phyloP scores from a whole-genome alignment of 2,113 vertebrate genomes.

The Neodontobutis hainanensis region DNA sequence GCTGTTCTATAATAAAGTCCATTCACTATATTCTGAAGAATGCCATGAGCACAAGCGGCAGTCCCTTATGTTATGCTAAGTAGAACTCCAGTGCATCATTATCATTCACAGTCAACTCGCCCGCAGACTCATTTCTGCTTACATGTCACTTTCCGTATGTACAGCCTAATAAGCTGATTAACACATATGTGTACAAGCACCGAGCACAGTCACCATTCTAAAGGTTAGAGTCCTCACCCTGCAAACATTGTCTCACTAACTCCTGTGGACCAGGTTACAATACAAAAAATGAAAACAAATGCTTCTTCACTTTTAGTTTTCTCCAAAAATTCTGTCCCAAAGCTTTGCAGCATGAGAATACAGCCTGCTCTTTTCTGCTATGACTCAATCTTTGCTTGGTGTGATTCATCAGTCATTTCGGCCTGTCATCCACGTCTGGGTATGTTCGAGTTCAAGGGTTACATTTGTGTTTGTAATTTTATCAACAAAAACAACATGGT shows the following conservation, averaged over 20 bases:
- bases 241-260: conserved; percentile 42
- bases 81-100: conserved; percentile 77
- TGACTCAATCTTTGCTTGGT: conserved; percentile 46
- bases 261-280: conserved; percentile 29
- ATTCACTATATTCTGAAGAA: conserved; percentile 67
- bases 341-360: conserved; percentile 23
- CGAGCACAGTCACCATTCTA: conserved; percentile 36
- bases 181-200: conserved; percentile 26
- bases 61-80: conserved; percentile 78
- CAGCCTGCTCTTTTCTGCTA: conserved; percentile 1
- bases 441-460: conserved; percentile 13
- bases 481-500: neutral
- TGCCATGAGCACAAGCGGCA: conserved; percentile 65
- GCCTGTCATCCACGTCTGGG: conserved; percentile 21
- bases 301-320: conserved; percentile 19
- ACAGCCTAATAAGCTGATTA: conserved; percentile 73
- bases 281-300: conserved; percentile 61
- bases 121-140: conserved; percentile 77
- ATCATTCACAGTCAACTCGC: conserved; percentile 72
- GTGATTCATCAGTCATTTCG: conserved; percentile 36
- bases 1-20: conserved; percentile 73
- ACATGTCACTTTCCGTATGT: conserved; percentile 72
- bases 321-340: conserved; percentile 29
- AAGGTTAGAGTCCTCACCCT: conserved; percentile 59
- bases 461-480: conserved; percentile 13